Conservation (phyloP, 2,797 vertebrate species). For the Lutjanus campechanus region DNA sequence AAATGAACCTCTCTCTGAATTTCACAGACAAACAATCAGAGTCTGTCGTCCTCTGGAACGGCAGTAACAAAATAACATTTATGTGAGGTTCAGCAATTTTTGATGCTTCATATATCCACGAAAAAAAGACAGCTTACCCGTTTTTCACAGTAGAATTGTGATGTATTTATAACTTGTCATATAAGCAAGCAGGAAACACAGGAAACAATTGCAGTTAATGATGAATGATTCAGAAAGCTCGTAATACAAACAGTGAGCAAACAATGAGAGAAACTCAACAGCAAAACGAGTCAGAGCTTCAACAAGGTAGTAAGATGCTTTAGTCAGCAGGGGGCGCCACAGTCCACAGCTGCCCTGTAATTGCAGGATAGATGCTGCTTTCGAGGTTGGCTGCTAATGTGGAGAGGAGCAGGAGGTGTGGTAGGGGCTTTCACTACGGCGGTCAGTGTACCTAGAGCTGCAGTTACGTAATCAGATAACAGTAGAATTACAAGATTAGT, state of each 20-base stretch:
- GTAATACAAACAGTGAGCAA: neutral
- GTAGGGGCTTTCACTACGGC: neutral
- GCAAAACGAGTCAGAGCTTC: neutral
- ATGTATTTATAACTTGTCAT: neutral
- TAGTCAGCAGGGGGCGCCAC: constrained; percentile 52
- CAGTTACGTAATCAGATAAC: constrained; percentile 63
- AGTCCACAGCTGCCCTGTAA: constrained; percentile 7
- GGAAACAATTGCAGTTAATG: neutral
- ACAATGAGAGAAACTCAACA: neutral
- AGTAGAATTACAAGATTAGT: constrained; percentile 56
- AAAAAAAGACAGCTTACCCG: too few species aligned
- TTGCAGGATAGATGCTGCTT: neutral
- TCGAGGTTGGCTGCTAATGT: constrained; percentile 14
- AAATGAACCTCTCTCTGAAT: too few species aligned
- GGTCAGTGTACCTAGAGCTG: neutral
- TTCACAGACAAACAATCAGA: too few species aligned
- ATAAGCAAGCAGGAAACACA: neutral
- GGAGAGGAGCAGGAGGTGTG: neutral
- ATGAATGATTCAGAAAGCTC: neutral
- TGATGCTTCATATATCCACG: too few species aligned
- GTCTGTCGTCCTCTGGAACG: too few species aligned
- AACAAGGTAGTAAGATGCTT: neutral
- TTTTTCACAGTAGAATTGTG: too few species aligned
- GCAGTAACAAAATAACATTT: too few species aligned
- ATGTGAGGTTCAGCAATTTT: too few species aligned